Conservation (phyloP, 2,888 invertebrate genomes). For the Himalopsyche tibetana region DNA sequence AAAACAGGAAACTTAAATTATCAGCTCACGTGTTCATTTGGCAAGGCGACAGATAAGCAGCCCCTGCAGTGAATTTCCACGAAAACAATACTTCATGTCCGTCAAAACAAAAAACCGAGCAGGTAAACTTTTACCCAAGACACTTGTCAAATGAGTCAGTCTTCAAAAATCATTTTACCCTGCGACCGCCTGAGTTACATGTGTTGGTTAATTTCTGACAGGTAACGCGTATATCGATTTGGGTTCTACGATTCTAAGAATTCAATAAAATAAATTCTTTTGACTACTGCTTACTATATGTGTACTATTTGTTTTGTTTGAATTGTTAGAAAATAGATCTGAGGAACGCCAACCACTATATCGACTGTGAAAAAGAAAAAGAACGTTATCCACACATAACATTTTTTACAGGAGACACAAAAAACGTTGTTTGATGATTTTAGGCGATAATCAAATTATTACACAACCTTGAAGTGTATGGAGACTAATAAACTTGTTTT, state of each 20-base stretch:
- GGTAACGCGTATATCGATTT: neutral
- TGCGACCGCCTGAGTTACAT: neutral
- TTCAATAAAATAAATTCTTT: neutral
- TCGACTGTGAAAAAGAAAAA: no score
- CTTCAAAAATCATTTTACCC: neutral
- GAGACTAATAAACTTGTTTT: no score
- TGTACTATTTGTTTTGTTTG: no score
- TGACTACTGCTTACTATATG: neutral
- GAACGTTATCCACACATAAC: no score
- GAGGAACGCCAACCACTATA: no score
- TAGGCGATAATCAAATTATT: no score
- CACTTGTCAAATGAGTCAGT: constrained; percentile 19
- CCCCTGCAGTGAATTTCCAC: neutral
- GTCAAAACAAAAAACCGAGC: neutral
- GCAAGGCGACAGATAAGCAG: neutral
- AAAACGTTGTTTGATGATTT: no score
- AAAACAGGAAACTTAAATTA: neutral
- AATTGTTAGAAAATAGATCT: no score
- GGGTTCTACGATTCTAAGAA: neutral
- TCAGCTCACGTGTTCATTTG: neutral
- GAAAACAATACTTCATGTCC: neutral
- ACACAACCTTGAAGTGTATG: no score
- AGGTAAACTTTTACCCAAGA: neutral
- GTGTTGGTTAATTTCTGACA: neutral
- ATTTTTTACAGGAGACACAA: no score